Conservation (phyloP, 1,140 invertebrate genomes). For the Bradynema listronoti region DNA sequence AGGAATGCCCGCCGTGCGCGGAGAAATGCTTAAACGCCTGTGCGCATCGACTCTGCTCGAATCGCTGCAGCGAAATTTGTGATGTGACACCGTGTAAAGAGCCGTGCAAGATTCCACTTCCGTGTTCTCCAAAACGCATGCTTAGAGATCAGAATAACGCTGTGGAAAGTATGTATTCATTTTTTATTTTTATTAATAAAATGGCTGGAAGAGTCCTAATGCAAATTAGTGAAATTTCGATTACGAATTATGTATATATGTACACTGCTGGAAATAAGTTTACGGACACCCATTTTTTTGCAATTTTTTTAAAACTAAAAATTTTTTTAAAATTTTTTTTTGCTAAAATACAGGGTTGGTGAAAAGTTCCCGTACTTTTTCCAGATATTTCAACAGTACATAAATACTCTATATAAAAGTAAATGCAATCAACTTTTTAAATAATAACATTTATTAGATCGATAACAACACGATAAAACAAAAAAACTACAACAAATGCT, state of each 20-base stretch:
- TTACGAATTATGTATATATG: background rate
- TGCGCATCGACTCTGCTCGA: constrained; percentile 3
- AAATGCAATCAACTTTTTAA: too few relatives aligned
- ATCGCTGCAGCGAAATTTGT: constrained; percentile 9
- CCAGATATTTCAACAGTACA: too few relatives aligned
- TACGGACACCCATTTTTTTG: background rate
- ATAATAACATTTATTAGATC: too few relatives aligned
- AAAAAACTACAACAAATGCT: too few relatives aligned
- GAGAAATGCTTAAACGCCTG: constrained; percentile 10
- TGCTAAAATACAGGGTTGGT: too few relatives aligned
- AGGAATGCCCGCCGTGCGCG: constrained; percentile 5
- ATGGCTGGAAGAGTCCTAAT: background rate
- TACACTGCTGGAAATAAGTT: background rate
- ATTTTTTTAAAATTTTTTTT: too few relatives aligned
- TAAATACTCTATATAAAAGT: too few relatives aligned
- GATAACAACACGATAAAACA: too few relatives aligned
- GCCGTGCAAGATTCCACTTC: constrained; percentile 3
- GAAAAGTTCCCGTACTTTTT: too few relatives aligned
- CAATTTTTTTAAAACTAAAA: background rate
- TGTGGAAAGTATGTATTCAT: background rate
- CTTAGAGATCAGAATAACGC: background rate
- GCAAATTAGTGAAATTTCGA: background rate
- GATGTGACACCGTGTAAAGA: constrained; percentile 4
- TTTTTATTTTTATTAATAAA: too few relatives aligned
- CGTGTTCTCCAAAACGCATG: background rate